Conservation (phyloP, 2,113 vertebrate genomes). For the Marmota monax region DNA sequence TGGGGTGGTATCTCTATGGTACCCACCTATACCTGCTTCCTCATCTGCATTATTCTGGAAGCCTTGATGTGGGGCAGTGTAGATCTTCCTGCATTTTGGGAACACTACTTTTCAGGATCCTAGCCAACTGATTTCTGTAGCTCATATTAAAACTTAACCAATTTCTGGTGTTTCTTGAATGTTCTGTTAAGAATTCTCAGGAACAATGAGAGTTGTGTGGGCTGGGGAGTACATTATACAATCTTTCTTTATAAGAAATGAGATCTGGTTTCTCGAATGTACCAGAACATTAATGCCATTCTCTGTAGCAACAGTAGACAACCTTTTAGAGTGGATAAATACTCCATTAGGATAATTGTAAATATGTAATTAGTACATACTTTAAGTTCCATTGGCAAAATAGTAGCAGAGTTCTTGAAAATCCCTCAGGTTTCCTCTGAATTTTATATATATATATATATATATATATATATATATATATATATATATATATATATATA, state of each 20-base stretch:
- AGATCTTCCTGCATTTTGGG: not conserved
- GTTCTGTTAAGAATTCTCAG: slow-evolving; percentile 12
- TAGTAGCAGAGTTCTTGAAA: slow-evolving; percentile 68
- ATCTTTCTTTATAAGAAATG: slow-evolving; percentile 52
- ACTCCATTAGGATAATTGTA: slow-evolving; percentile 47
- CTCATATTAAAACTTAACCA: not conserved
- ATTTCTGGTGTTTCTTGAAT: not conserved
- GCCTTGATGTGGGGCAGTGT: not conserved
- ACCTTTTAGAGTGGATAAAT: slow-evolving; percentile 14
- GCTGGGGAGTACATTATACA: not conserved
- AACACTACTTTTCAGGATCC: not conserved
- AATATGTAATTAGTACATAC: slow-evolving; percentile 69
- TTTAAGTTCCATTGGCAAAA: slow-evolving; percentile 66
- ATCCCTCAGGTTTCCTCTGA: slow-evolving; percentile 49
- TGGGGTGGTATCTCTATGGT: rapidly evolving
- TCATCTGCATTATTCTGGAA: not conserved
- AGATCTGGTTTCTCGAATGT: not conserved
- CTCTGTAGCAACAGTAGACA: not conserved
- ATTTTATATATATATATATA: not conserved
- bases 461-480: not conserved
- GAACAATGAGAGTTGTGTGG: not conserved
- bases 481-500: not conserved
- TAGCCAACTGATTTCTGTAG: not conserved
- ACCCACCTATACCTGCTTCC: not conserved
- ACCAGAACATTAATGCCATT: not conserved